Evolutionary conservation across 2,113 vertebrate species (phyloP), one percentile per base, ranked within the genome.

Genomic region (Sylvilagus bachmani): DNA sequence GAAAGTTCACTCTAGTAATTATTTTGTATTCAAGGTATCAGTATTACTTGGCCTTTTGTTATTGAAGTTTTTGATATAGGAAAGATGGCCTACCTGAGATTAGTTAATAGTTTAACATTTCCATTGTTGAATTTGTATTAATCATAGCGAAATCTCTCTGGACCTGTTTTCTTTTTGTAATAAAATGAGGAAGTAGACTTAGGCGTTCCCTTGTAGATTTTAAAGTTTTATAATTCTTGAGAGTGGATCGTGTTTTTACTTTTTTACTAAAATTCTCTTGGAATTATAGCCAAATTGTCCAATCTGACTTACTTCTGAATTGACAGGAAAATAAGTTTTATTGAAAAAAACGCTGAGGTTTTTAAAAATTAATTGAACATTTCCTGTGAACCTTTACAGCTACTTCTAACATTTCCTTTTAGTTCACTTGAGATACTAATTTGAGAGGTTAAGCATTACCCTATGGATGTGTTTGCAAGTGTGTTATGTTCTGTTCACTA

Each of bases 271-370:
- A 77, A 69, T 92, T 73, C 49, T 90, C 8, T 88, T 78, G 64
- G 14, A 86, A 51, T 90, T 53, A 71, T 75, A 79, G 64, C 58
- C 49, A 87, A 71, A 12, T 96, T 95, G 53, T 36, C 44, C 2
- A 66, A 13, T 27, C 33, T 94, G 79, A 73, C 67, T 82, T 96
- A 83, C 51, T 95, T 96, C 29, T 91, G 55, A 44, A 94, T 33
- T 93, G 33, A 66, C 79, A 82, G 29, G 38, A 83, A 95, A 88
- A 89, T 12, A 90, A 49, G 13, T 75, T 81, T 24, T 86, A 62
- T 36, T 49, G 33, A 55, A 69, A 53, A 62, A 71, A 36, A 55
- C 14, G 84, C 33, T 61, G 8, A 27, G 16, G 44, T 84, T 69
- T 94, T 90, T 84, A 71, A 77, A 83, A 94, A 69, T 82, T 86